Conservation (phyloP, 2,888 invertebrate genomes). For the Folsomia candida region DNA sequence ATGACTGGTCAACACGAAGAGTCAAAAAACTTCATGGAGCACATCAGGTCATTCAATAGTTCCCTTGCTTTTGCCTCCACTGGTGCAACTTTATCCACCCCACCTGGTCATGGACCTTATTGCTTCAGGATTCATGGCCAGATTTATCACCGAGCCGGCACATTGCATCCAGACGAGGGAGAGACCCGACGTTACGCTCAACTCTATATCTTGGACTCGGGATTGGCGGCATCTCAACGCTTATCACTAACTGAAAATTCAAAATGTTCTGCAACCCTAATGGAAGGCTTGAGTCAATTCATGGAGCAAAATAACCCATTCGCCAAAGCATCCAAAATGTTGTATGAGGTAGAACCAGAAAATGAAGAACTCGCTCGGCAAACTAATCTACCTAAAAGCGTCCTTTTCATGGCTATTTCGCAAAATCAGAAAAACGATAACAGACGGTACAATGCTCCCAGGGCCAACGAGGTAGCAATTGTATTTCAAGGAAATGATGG, state of each 20-base stretch:
- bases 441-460: constrained; percentile 35
- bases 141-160: too few species aligned
- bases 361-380: constrained; percentile 19
- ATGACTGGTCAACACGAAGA: constrained; percentile 10
- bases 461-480: too few species aligned
- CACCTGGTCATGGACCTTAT: too few species aligned
- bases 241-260: constrained; percentile 5
- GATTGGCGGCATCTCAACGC: constrained; percentile 10
- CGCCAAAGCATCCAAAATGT: constrained; percentile 40
- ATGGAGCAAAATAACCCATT: too few species aligned
- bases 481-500: constrained; percentile 37
- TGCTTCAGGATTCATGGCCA: too few species aligned
- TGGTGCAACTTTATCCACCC: constrained; percentile 38
- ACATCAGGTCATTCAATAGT: constrained; percentile 35
- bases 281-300: too few species aligned
- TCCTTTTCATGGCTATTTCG: too few species aligned
- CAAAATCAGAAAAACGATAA: too few species aligned
- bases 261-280: too few species aligned
- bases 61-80: constrained; percentile 44
- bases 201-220: constrained; percentile 32
- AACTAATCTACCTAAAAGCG: too few species aligned
- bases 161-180: background rate
- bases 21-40: constrained; percentile 2
- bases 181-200: constrained; percentile 15
- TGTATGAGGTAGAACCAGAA: constrained; percentile 35